Evolutionary conservation across 2,888 invertebrate species (phyloP), one percentile per base, ranked within the genome.

Genomic region (Agrochola circellaris): DNA sequence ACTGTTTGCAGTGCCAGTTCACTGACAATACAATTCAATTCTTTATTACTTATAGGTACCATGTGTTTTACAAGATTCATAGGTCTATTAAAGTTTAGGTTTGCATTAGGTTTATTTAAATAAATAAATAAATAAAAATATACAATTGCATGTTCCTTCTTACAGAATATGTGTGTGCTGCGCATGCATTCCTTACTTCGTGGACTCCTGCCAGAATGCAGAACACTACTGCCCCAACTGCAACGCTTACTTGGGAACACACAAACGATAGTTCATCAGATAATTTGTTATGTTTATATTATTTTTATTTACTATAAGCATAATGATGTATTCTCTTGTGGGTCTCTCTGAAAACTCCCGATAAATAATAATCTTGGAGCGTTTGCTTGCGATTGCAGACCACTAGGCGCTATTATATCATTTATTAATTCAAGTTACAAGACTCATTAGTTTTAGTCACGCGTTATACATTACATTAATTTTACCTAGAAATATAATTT

Each of bases 151-250:
- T 72, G 6, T 23, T 75, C 6, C 13, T 65, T 68, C 5, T 79
- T 69, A 30, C 79, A 77, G 77, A 3, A 0, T 80, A 54, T 77
- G 77, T n/a, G 26, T 80, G 42, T 77, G 81, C 61, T 54, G 23
- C 54, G 97, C 97, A 0, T 97, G 97, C 81, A 95, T 96, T 15
- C 97, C 97, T 0, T 97, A 97, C 85, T 97, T 97, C 87, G 93
- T 96, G 92, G 95, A 97, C 64, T 94, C 96, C 45, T 97, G 97
- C 87, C 95, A 96, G 84, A 97, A 94, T 82, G 94, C 95, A 34
- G 95, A 97, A 65, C 97, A 97, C 87, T 97, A 96, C 81, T 97
- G 97, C 85, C 97, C 97, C 2, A 95, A 96, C 81, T 97, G 97
- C 84, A 94, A 93, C 73, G 92, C 97, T 2, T 97, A 94, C 82